Base-by-base conservation (phyloP, 2,797 vertebrate species). In the Gadopsis marmoratus region DNA sequence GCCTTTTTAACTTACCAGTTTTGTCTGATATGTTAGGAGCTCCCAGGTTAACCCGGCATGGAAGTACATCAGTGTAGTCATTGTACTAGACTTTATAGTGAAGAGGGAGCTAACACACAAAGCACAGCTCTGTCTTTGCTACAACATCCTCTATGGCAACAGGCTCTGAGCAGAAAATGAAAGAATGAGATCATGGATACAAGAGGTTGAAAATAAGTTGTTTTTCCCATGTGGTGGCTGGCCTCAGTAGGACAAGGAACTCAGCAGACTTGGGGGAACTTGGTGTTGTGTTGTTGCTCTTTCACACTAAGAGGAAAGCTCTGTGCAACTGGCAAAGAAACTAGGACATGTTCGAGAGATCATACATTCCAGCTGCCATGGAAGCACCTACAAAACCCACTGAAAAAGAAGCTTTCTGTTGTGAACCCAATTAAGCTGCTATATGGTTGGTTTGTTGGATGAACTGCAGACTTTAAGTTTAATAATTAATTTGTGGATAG, bases 171-270 rank as follows among this genome's bases (percentile, higher is more conserved):
- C 60, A 35, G 56, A 43, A 45, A 69, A 71, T 56, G 64, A 78
- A 78, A 83, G 64, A 80, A 78, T 76, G 63, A 60, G 59, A 76
- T 64, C 64, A 54, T 39, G 50, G 54, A 74, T 31, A 39, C 17
- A 71, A 63, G 17, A 62, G 23, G 62, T 45, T 51, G 9, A 61
- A 76, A 62, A 26, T 43, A 65, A 31, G 21, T 26, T 21, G 6
- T 10, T 56, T 56, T 53, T 13, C 26, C 45, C 16, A 17, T 43
- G 35, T 48, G 14, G n/a, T 41, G 10, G 37, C 45, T 67, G 45
- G 54, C 23, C n/a, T 79, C 53, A n/a, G 12, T 6, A 41, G 59
- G 37, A 47, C 56, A 64, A 66, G 21, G 43, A 43, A 56, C 10
- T 60, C 37, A 65, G 26, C 19, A 62, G 45, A 55, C 66, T 39